Conservation (phyloP, 35 echinoderm and acorn worm species). For the Ptychodera flava region DNA sequence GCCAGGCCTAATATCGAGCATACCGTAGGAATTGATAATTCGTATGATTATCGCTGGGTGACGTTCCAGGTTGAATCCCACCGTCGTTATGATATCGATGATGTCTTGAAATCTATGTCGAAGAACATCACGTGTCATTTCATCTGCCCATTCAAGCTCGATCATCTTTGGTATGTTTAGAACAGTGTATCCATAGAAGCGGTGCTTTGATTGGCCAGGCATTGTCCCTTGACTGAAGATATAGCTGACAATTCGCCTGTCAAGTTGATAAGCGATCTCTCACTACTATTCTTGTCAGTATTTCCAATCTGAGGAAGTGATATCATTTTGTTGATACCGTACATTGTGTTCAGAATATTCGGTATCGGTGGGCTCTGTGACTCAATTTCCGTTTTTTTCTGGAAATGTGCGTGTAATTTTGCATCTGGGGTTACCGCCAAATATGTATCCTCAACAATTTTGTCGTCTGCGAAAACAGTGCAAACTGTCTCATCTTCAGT, state of each 20-base stretch:
- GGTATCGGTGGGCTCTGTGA: too few relatives aligned
- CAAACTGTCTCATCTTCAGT: too few relatives aligned
- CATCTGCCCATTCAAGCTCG: neutral
- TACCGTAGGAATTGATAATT: neutral
- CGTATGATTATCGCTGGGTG: neutral
- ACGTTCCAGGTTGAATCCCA: neutral
- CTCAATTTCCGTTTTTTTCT: too few relatives aligned
- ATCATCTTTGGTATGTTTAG: neutral
- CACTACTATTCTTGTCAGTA: neutral
- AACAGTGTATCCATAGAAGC: neutral
- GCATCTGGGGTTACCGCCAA: too few relatives aligned
- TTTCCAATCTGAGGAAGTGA: neutral
- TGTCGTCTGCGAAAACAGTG: too few relatives aligned
- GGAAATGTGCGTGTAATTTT: too few relatives aligned
- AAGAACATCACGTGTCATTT: neutral
- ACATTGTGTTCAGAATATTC: too few relatives aligned
- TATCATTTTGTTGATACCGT: neutral
- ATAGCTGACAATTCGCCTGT: neutral
- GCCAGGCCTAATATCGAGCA: neutral
- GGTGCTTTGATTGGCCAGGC: neutral
- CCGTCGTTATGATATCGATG: neutral
- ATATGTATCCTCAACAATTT: too few relatives aligned
- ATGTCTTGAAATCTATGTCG: neutral
- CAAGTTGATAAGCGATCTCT: neutral
- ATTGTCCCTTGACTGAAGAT: neutral